phyloP scores from a whole-genome alignment of 1,140 invertebrate species.

The Samia ricini region DNA sequence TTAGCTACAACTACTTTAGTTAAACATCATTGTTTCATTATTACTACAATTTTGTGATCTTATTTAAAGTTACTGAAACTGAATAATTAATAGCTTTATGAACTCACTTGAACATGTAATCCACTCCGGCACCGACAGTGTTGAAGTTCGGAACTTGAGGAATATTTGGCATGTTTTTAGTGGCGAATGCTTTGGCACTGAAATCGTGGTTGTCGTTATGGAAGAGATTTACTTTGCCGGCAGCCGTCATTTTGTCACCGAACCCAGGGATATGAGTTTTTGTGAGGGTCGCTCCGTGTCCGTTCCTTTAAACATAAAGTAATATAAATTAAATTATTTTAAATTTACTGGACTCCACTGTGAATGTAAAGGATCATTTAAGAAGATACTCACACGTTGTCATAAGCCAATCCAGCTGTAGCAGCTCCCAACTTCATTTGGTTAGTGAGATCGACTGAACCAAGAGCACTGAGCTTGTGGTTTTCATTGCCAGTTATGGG shows the following conservation, averaged over 20 bases:
- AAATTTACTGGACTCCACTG: too few species aligned
- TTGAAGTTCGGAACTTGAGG: conserved; percentile 37
- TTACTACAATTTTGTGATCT: too few species aligned
- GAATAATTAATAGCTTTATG: too few species aligned
- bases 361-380: not conserved
- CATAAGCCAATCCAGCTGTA: conserved; percentile 4
- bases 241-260: conserved; percentile 36
- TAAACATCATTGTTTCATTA: too few species aligned
- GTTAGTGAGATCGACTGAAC: not conserved
- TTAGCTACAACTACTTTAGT: too few species aligned
- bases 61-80: too few species aligned
- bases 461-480: not conserved
- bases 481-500: conserved; percentile 3
- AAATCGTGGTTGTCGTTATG: conserved; percentile 44
- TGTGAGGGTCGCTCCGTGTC: conserved; percentile 28
- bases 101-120: conserved; percentile 6
- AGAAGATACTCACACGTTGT: conserved; percentile 10
- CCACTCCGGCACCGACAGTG: conserved; percentile 35
- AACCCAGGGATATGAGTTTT: conserved; percentile 33
- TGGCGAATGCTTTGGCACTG: conserved; percentile 37
- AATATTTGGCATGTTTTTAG: conserved; percentile 37
- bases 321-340: too few species aligned
- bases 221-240: conserved; percentile 38
- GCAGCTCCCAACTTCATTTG: not conserved
- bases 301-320: conserved; percentile 17